A percentile compares a stretch with the other conserved stretches of the same genome.
phyloP scores from a whole-genome alignment of 30 jellyfish, hydroid and myxozoan species.

The Nemopilema nomurai region DNA sequence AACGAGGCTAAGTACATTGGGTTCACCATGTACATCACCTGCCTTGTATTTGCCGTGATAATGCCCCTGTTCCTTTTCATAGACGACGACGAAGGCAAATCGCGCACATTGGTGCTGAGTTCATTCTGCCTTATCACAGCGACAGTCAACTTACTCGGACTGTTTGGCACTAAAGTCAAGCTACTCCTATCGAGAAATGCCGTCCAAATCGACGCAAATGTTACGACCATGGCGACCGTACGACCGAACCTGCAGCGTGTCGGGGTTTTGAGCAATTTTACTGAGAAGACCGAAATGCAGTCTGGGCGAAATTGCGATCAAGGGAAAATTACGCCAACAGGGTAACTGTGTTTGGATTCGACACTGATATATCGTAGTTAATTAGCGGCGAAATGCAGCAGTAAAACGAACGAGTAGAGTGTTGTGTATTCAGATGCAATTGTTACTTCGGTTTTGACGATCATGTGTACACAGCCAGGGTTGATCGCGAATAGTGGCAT shows the following conservation, averaged over 20 bases:
- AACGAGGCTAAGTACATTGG: conserved; percentile 97
- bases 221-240: conserved; percentile 15
- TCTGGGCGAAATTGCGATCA: not conserved
- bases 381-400: too few relatives aligned
- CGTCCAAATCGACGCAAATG: conserved; percentile 22
- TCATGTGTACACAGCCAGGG: too few relatives aligned
- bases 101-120: conserved; percentile 58
- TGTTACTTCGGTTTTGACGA: too few relatives aligned
- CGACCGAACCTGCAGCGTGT: conserved; percentile 3
- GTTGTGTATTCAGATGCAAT: too few relatives aligned
- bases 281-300: not conserved
- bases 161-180: conserved; percentile 82
- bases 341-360: not conserved
- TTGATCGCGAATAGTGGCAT: too few relatives aligned
- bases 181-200: conserved; percentile 44
- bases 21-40: conserved; percentile 82
- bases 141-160: conserved; percentile 75
- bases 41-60: conserved; percentile 73
- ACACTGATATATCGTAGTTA: too few relatives aligned
- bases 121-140: conserved; percentile 70
- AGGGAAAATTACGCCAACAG: not conserved
- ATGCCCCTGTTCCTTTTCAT: conserved; percentile 57
- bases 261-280: not conserved
- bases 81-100: conserved; percentile 54
- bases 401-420: too few relatives aligned